Percentiles rank a stretch among this genome's conserved stretches.
These are phyloP conservation scores for Bradypus variegatus DNA, from an alignment of 2,797 vertebrate genomes.

Conservation along the genomic window DNA sequence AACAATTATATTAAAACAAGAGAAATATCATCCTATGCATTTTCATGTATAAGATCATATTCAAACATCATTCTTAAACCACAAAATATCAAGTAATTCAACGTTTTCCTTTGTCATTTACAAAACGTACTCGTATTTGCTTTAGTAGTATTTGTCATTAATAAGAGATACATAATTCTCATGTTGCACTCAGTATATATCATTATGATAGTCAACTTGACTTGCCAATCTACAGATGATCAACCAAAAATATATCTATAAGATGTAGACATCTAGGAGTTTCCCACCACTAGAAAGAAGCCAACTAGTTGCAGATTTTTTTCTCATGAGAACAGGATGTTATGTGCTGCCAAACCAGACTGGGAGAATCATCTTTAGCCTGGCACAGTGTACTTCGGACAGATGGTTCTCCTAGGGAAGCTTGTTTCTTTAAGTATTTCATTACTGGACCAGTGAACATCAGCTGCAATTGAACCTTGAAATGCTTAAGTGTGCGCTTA, in stretches of 20 bases:
- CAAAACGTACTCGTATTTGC: slow-evolving; percentile 28
- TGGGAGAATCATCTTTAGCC: not conserved
- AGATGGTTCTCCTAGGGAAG: not conserved
- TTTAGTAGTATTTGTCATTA: slow-evolving; percentile 17
- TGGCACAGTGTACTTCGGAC: not conserved
- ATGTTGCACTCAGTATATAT: not conserved
- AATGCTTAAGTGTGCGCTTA: too few relatives aligned
- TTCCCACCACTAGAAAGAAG: not conserved
- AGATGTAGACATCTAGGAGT: not conserved
- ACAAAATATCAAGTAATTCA: slow-evolving; percentile 79
- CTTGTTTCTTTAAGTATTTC: not conserved
- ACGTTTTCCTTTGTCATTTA: slow-evolving; percentile 6
- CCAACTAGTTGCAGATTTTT: not conserved
- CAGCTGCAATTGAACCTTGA: not conserved
- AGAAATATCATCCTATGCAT: slow-evolving; percentile 83
- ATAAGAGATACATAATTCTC: not conserved
- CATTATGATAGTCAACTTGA: not conserved
- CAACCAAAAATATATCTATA: not conserved
- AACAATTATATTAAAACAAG: slow-evolving; percentile 88
- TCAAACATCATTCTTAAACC: slow-evolving; percentile 90
- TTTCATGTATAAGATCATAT: slow-evolving; percentile 89
- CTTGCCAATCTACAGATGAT: not conserved
- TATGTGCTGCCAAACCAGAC: not conserved
- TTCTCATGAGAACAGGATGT: not conserved
- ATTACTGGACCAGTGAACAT: not conserved